These are phyloP conservation scores for Thunnus maccoyii DNA, from an alignment of 2,113 vertebrate genomes.

Conservation along the genomic window DNA sequence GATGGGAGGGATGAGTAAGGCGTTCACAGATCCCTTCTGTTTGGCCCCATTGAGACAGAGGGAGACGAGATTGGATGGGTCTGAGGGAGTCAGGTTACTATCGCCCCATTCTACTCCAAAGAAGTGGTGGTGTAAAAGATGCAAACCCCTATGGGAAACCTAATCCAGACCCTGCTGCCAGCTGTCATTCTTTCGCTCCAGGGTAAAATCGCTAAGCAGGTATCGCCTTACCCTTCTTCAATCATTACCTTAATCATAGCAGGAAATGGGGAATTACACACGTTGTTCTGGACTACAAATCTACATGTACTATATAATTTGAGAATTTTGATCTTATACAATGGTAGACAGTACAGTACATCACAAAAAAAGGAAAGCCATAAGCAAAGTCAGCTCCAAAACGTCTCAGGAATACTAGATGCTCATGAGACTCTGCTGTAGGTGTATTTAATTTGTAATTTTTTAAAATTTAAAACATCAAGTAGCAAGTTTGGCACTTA, in stretches of 20 bases:
- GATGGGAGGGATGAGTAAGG: slow-evolving; percentile 80
- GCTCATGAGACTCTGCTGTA: neutral
- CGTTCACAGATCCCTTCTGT: slow-evolving; percentile 80
- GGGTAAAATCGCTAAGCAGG: slow-evolving; percentile 78
- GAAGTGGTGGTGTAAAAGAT: slow-evolving; percentile 80
- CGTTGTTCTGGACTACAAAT: slow-evolving; percentile 20
- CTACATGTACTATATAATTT: slow-evolving; percentile 18
- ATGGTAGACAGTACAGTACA: neutral
- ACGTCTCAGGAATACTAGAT: neutral
- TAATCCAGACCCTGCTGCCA: slow-evolving; percentile 82
- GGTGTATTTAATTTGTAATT: neutral
- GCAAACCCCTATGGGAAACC: slow-evolving; percentile 82
- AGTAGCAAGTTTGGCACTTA: neutral
- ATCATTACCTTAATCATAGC: slow-evolving; percentile 73
- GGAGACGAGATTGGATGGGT: slow-evolving; percentile 79
- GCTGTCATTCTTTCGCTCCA: slow-evolving; percentile 80
- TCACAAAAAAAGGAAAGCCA: neutral
- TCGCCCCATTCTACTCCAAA: slow-evolving; percentile 78
- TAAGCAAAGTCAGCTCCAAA: neutral
- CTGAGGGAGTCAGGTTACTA: slow-evolving; percentile 83
- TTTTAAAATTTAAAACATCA: neutral
- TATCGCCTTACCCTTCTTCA: slow-evolving; percentile 78
- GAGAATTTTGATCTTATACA: slow-evolving; percentile 34
- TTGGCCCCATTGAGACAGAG: slow-evolving; percentile 76
- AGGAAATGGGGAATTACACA: slow-evolving; percentile 49